A percentile compares a stretch with the other conserved stretches of the same genome.
Evolutionary conservation across 2,888 invertebrate genomes (phyloP).

Genomic region (Actias luna): DNA sequence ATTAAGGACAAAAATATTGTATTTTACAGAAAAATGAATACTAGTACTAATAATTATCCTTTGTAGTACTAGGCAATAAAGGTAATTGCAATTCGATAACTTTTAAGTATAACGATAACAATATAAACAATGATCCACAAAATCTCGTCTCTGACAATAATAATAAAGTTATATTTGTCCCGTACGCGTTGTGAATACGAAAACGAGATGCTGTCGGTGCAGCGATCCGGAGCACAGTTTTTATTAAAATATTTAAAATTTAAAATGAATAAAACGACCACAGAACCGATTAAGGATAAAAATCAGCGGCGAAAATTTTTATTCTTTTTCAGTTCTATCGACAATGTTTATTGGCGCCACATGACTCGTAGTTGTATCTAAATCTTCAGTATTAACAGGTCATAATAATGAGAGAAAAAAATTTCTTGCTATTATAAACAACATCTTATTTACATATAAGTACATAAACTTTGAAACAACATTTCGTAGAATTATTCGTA

Average conservation of each 20-base stretch:
- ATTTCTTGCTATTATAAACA: neutral
- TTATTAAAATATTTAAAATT: slow-evolving; percentile 46
- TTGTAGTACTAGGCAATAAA: slow-evolving; percentile 25
- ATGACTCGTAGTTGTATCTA: neutral
- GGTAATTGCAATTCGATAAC: slow-evolving; percentile 56
- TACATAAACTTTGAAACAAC: neutral
- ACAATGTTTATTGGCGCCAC: neutral
- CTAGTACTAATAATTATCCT: neutral
- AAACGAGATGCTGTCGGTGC: slow-evolving; percentile 43
- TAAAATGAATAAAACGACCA: neutral
- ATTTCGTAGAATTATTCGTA: neutral
- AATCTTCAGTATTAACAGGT: neutral
- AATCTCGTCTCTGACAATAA: slow-evolving; percentile 61
- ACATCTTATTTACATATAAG: neutral
- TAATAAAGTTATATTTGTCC: slow-evolving; percentile 69
- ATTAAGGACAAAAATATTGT: neutral
- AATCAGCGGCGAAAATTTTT: neutral
- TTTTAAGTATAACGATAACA: slow-evolving; percentile 58
- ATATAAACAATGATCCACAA: slow-evolving; percentile 53
- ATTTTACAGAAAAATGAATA: neutral
- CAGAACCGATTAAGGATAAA: too few species aligned
- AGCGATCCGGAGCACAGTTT: slow-evolving; percentile 33
- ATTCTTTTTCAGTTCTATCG: neutral
- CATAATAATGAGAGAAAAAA: neutral
- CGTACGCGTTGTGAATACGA: slow-evolving; percentile 60